Percentiles rank a stretch among this genome's conserved stretches.
Evolutionary conservation across 2,797 vertebrate genomes (phyloP).

Genomic region (Premnoplex brunnescens): DNA sequence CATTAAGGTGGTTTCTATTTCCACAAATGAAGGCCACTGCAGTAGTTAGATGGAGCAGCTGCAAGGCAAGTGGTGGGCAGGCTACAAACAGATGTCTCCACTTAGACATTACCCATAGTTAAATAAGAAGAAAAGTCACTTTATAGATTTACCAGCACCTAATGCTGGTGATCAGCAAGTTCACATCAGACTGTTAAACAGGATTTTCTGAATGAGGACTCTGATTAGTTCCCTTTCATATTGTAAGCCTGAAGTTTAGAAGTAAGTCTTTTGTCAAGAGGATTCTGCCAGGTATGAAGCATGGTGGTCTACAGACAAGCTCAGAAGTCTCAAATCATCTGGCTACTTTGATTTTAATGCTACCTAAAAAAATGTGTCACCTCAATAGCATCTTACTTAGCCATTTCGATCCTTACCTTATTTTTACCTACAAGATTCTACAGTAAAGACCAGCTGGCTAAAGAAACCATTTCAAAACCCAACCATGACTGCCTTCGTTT

Average conservation of each 20-base stretch:
- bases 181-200: neutral
- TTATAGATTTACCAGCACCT: neutral
- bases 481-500: constrained; percentile 52
- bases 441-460: neutral
- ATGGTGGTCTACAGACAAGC: neutral
- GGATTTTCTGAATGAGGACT: neutral
- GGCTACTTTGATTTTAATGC: constrained; percentile 8
- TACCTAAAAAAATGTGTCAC: neutral
- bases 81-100: neutral
- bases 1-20: constrained; percentile 3
- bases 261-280: neutral
- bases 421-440: neutral
- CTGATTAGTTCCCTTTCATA: neutral
- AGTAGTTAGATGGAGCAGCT: neutral
- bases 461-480: constrained; percentile 28
- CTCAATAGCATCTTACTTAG: neutral
- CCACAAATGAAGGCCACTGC: neutral
- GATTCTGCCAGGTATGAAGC: neutral
- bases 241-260: neutral
- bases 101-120: neutral
- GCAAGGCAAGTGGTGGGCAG: neutral
- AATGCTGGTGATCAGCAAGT: neutral
- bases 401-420: neutral
- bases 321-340: neutral
- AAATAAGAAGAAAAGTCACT: neutral